These are phyloP conservation scores for Hylaeus volcanicus DNA, from an alignment of 1,140 invertebrate genomes.

Conservation along the genomic window DNA sequence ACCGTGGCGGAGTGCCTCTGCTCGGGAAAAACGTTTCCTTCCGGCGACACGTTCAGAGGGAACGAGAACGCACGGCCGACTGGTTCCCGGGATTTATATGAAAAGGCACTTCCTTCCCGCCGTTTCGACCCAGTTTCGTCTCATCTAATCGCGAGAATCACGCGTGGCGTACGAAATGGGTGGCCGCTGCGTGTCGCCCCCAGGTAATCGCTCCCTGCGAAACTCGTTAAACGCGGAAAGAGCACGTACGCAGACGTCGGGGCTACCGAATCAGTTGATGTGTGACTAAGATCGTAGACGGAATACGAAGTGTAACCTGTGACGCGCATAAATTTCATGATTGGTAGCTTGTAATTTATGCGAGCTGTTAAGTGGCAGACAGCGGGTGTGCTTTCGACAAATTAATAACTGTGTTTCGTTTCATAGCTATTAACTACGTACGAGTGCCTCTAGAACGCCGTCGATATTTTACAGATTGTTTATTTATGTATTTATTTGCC, in stretches of 20 bases:
- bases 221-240: background rate
- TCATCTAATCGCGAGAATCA: conserved; percentile 49
- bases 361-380: conserved; percentile 2
- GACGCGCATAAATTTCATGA: conserved; percentile 14
- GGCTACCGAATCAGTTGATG: background rate
- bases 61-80: background rate
- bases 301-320: background rate
- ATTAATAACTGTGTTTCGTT: conserved; percentile 14
- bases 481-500: too few species aligned
- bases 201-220: conserved; percentile 12
- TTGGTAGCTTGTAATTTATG: conserved; percentile 16
- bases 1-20: background rate
- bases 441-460: background rate
- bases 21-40: conserved; percentile 29
- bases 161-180: conserved; percentile 41
- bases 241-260: conserved; percentile 2
- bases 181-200: background rate
- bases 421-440: background rate
- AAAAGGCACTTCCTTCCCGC: background rate
- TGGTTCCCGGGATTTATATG: conserved; percentile 11
- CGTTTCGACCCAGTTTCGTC: conserved; percentile 35
- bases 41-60: background rate
- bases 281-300: too few species aligned
- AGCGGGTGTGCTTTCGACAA: background rate
- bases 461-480: conserved; percentile 3